phyloP scores from a whole-genome alignment of 2,888 invertebrate genomes.

The Agonopterix alstromeriana region DNA sequence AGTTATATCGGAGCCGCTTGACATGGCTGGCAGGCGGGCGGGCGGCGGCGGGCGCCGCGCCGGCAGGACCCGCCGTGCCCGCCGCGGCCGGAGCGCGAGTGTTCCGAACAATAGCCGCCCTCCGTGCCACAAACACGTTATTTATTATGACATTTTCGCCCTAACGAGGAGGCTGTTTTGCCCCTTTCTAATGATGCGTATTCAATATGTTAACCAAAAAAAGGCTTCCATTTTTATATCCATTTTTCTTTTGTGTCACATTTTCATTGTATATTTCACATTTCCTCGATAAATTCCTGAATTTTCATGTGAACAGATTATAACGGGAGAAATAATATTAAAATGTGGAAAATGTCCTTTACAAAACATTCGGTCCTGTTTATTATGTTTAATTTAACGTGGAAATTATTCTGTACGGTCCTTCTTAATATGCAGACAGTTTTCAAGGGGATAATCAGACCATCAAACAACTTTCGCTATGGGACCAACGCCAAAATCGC shows the following conservation, averaged over 20 bases:
- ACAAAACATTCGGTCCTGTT: too few relatives aligned
- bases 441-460: too few relatives aligned
- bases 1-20: conserved; percentile 25
- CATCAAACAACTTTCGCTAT: too few relatives aligned
- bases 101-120: conserved; percentile 28
- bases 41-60: conserved; percentile 14
- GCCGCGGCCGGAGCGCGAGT: conserved; percentile 17
- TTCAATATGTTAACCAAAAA: conserved; percentile 25
- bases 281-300: not conserved
- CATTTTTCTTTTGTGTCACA: not conserved
- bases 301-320: not conserved
- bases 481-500: too few relatives aligned
- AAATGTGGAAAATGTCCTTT: too few relatives aligned
- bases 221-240: conserved; percentile 10
- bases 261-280: not conserved
- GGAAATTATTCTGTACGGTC: too few relatives aligned
- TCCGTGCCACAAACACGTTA: conserved; percentile 32
- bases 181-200: conserved; percentile 27
- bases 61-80: conserved; percentile 14
- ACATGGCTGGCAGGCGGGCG: conserved; percentile 26
- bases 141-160: conserved; percentile 40
- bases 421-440: too few relatives aligned
- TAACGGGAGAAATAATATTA: too few relatives aligned
- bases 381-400: too few relatives aligned
- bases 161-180: conserved; percentile 38